Conservation (phyloP, 2,113 vertebrate species). For the Callipepla californica region DNA sequence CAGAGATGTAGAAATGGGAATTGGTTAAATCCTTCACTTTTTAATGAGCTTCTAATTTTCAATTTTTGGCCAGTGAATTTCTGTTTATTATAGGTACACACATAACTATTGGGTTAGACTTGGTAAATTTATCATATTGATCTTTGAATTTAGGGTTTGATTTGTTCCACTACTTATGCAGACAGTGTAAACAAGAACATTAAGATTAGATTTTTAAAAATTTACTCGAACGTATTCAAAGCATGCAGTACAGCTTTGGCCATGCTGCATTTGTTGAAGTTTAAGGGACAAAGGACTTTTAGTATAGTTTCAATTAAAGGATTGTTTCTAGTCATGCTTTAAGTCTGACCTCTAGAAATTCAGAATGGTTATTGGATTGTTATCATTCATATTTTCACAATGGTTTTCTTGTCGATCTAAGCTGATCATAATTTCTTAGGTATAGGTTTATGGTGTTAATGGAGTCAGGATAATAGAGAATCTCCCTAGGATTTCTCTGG, state of each 20-base stretch:
- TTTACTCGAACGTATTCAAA: not conserved
- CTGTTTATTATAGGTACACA: not conserved
- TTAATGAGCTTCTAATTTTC: not conserved
- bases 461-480: no score
- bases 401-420: not conserved
- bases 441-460: not conserved
- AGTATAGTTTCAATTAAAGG: not conserved
- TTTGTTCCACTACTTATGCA: not conserved
- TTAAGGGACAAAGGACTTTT: not conserved
- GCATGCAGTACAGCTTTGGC: not conserved
- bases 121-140: not conserved
- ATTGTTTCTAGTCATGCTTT: not conserved
- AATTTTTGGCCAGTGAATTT: not conserved
- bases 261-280: not conserved
- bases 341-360: not conserved
- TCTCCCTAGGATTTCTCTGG: not conserved
- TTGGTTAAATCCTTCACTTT: not conserved
- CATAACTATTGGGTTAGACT: not conserved
- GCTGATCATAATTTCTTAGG: not conserved
- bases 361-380: not conserved
- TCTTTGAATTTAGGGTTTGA: not conserved
- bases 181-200: not conserved
- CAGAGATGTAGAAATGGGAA: not conserved
- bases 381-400: not conserved
- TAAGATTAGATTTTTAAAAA: not conserved